phyloP scores from a whole-genome alignment of 2,797 vertebrate genomes.

The Lagodon rhomboides region DNA sequence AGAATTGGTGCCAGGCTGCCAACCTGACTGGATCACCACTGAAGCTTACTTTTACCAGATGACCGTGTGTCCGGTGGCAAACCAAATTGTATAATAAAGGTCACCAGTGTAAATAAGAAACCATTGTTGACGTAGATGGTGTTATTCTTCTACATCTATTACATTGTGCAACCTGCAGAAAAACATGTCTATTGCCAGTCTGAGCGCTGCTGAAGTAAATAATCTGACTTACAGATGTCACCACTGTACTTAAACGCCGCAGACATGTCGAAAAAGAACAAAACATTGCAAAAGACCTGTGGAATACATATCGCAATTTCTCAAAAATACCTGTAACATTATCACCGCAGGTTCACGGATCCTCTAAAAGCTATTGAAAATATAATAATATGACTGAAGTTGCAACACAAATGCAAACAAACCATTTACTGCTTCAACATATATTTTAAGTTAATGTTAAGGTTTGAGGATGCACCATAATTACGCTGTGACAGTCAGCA shows the following conservation, averaged over 20 bases:
- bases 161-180: no score
- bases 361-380: not conserved
- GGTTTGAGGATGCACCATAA: not conserved
- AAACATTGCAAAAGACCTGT: not conserved
- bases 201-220: not conserved
- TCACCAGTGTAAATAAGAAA: no score
- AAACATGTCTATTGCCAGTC: no score
- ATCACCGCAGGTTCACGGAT: not conserved
- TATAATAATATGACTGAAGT: not conserved
- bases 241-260: not conserved
- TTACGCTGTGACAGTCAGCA: not conserved
- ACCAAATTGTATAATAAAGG: no score
- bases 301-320: not conserved
- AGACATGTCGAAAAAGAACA: not conserved
- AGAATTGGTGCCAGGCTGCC: no score
- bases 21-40: no score
- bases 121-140: no score
- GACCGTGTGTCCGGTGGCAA: no score
- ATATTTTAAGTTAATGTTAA: conserved; percentile 7
- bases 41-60: no score
- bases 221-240: not conserved
- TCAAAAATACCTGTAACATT: not conserved
- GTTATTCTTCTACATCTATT: no score
- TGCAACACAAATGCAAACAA: conserved; percentile 1
- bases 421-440: not conserved